A percentile compares a stretch with the other conserved stretches of the same genome.
These are phyloP conservation scores for Phrynocephalus versicolor DNA, from an alignment of 2,113 vertebrate species.

Conservation along the genomic window DNA sequence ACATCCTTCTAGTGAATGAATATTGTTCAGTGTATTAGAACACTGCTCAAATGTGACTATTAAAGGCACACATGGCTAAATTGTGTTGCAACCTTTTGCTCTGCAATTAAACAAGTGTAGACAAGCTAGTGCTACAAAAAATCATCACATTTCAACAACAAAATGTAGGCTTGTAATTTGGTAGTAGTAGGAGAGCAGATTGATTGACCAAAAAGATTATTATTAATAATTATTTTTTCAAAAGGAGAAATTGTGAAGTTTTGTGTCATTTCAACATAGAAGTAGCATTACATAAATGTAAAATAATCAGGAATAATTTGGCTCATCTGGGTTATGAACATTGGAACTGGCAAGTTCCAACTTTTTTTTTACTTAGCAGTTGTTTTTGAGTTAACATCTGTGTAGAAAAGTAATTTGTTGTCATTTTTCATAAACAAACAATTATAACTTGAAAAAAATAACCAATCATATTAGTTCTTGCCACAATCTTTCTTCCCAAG, in stretches of 20 bases:
- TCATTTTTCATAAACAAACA: too few relatives aligned
- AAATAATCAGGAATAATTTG: not conserved
- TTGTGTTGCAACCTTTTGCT: not conserved
- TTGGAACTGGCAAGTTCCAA: not conserved
- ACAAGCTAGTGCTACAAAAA: constrained; percentile 16
- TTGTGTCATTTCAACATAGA: not conserved
- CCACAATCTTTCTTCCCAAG: too few relatives aligned
- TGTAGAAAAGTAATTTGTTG: too few relatives aligned
- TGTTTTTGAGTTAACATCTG: not conserved
- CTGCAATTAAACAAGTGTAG: not conserved
- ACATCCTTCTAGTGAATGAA: not conserved
- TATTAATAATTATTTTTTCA: not conserved
- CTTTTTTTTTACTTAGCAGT: not conserved
- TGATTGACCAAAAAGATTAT: not conserved
- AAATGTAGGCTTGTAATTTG: not conserved
- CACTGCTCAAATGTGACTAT: constrained; percentile 29
- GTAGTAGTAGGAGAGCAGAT: not conserved
- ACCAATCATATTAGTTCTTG: too few relatives aligned
- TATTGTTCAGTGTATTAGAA: constrained; percentile 1
- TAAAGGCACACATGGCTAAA: constrained; percentile 12
- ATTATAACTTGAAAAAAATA: too few relatives aligned
- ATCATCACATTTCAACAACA: not conserved
- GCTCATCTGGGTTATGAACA: not conserved
- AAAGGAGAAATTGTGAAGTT: not conserved
- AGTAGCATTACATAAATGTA: not conserved